Evolutionary conservation across 2,888 invertebrate genomes (phyloP).

Genomic region (Erpobdella octoculata): DNA sequence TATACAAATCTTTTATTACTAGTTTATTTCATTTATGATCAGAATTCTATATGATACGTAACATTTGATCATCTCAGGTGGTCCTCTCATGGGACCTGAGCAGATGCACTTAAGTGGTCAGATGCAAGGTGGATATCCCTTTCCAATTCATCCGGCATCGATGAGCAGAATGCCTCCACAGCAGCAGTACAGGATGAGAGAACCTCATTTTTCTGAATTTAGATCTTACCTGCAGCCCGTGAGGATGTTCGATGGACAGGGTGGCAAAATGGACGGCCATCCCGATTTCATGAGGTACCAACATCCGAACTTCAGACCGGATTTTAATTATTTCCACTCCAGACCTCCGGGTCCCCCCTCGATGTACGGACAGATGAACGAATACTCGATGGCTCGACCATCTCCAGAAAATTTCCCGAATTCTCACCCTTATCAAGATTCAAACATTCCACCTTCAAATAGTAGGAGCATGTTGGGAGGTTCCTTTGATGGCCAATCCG

Average conservation of each 20-base stretch:
- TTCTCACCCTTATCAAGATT: too few relatives aligned
- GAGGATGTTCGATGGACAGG: neutral
- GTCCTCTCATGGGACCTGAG: neutral
- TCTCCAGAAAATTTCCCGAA: too few relatives aligned
- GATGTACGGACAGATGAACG: too few relatives aligned
- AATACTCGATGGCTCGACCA: too few relatives aligned
- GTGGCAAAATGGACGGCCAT: neutral
- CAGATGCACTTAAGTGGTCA: neutral
- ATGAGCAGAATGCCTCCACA: slow-evolving; percentile 3
- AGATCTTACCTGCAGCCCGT: neutral
- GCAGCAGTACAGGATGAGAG: neutral
- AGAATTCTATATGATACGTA: neutral
- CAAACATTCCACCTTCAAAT: too few relatives aligned
- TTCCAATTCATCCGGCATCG: neutral
- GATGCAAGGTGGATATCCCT: neutral
- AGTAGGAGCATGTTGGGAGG: too few relatives aligned
- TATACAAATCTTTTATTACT: neutral
- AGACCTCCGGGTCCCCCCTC: too few relatives aligned
- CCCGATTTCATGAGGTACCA: neutral
- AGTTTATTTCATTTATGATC: neutral
- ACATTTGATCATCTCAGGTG: neutral
- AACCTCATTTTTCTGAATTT: neutral
- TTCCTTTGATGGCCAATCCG: too few relatives aligned
- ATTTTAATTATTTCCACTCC: too few relatives aligned
- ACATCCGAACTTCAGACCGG: too few relatives aligned